These are phyloP conservation scores for Crax fasciolata DNA, from an alignment of 2,797 vertebrate species.

Conservation along the genomic window DNA sequence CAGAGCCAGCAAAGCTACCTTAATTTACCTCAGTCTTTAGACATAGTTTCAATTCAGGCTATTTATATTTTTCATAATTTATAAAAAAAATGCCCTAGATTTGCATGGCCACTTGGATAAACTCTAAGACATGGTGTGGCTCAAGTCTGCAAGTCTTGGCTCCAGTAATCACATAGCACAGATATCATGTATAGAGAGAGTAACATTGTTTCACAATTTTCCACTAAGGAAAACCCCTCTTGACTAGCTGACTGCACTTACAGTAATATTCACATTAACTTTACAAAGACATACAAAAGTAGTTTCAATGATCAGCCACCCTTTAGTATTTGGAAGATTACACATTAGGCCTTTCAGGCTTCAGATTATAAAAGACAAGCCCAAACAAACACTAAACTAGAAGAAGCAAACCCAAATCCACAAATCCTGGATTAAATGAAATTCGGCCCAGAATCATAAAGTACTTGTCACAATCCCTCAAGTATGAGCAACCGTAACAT, in stretches of 20 bases:
- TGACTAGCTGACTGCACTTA: not conserved
- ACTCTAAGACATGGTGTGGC: not conserved
- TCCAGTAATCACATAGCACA: not conserved
- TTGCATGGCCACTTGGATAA: not conserved
- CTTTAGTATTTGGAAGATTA: not conserved
- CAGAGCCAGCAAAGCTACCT: not conserved
- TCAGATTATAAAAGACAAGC: not conserved
- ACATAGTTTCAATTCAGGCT: not conserved
- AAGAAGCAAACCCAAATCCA: not conserved
- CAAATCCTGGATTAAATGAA: not conserved
- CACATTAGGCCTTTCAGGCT: not conserved
- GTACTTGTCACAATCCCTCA: not conserved
- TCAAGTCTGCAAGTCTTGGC: not conserved
- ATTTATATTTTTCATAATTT: not conserved
- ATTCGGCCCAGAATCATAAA: not conserved
- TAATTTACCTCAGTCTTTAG: not conserved
- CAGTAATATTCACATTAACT: not conserved
- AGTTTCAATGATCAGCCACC: not conserved
- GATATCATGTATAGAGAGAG: not conserved
- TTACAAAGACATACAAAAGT: not conserved
- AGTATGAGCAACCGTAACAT: not conserved
- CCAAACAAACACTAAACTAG: not conserved
- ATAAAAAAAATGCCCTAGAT: not conserved
- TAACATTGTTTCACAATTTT: not conserved
- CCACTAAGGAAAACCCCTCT: not conserved